phyloP scores from a whole-genome alignment of 2,797 vertebrate genomes.

The Lycodopsis pacificus region DNA sequence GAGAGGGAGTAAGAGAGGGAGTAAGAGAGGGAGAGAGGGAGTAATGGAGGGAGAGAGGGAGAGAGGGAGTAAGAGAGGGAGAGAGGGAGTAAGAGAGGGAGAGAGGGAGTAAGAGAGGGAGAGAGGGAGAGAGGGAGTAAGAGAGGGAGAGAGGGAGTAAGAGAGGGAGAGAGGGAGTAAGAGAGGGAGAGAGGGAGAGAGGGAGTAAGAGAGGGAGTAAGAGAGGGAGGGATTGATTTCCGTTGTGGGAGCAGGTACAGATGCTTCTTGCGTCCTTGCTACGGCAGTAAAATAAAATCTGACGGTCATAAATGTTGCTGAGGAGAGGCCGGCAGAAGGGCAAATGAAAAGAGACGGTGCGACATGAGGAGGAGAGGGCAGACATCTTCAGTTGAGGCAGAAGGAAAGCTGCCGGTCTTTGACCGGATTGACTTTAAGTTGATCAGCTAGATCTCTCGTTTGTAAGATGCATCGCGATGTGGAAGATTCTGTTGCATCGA shows the following conservation, averaged over 20 bases:
- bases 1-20: too few relatives aligned
- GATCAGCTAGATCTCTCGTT: background rate
- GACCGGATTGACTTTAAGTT: slow-evolving; percentile 15
- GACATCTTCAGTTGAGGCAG: slow-evolving; percentile 12
- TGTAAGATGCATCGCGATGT: too few relatives aligned
- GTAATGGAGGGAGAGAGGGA: too few relatives aligned
- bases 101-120: too few relatives aligned
- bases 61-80: too few relatives aligned
- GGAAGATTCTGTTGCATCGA: too few relatives aligned
- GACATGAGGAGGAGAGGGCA: slow-evolving; percentile 25
- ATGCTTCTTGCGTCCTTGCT: slow-evolving; percentile 47
- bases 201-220: background rate
- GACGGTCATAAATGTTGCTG: slow-evolving; percentile 57
- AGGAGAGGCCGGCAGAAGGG: slow-evolving; percentile 34
- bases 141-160: background rate
- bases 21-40: too few relatives aligned
- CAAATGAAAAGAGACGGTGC: slow-evolving; percentile 32
- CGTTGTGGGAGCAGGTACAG: slow-evolving; percentile 49
- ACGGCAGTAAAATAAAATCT: slow-evolving; percentile 51
- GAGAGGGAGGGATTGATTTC: slow-evolving; percentile 50
- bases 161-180: slow-evolving; percentile 18
- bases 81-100: too few relatives aligned
- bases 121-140: slow-evolving; percentile 2
- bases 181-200: background rate
- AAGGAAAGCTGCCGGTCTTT: slow-evolving; percentile 1